Evolutionary conservation across 2,888 invertebrate species (phyloP), one percentile per base, ranked within the genome.

Genomic region (Toxonevra muliebris): DNA sequence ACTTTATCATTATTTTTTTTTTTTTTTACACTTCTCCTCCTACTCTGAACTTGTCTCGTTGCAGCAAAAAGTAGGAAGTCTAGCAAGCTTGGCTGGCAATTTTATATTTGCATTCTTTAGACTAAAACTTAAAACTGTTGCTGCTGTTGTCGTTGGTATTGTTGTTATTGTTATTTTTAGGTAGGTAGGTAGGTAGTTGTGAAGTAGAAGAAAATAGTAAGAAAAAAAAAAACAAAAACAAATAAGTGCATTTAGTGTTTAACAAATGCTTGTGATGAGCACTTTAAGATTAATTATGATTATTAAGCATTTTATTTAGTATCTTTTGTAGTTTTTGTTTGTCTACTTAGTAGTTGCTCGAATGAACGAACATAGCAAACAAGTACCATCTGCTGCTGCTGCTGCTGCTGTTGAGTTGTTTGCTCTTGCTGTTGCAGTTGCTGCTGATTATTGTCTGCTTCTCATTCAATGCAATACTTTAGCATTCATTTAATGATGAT

Each of bases 231-330:
- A 30, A 30, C 40, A 50, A 52, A 78, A 79, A 76, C 79, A 79
- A 79, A 79, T 79, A 79, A 79, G 79, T 79, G 79, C 78, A 77
- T 79, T 79, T 79, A 79, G 79, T 78, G 79, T 76, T 79, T 77
- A 79, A 78, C 80, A 79, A 79, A 79, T 79, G 78, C 75, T 78
- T 73, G 72, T 74, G 66, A 61, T 61, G 66, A 66, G 54, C 20
- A 61, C 60, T 55, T 55, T 66, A 40, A 55, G 66, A 66, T 66
- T 66, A 66, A 66, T 66, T 66, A 66, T 66, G 55, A 66, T 66
- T 61, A 66, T 66, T 61, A 66, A 61, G 61, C 66, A 59, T 59
- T 65, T 65, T 58, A 15, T 65, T 20, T 20, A 41, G 11, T 30
- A 30, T 30, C 7, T 30, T 30, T 2, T 30, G 2, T 30, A 30